Evolutionary conservation across 2,797 vertebrate genomes (phyloP).

Genomic region (Limosa lapponica): DNA sequence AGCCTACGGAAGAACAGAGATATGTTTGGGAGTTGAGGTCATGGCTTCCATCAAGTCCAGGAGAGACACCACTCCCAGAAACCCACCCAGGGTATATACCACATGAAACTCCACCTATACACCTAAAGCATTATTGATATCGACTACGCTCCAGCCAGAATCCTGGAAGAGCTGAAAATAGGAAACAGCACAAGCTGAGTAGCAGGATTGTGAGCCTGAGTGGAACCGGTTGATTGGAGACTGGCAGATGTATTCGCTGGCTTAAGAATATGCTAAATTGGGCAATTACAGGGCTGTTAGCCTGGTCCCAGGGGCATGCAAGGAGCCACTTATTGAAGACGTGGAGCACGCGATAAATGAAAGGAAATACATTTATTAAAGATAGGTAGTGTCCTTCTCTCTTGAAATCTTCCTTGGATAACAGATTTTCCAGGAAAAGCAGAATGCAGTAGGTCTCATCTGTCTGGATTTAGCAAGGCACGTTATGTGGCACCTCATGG

Average conservation of each 20-base stretch:
- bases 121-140: not conserved
- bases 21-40: not conserved
- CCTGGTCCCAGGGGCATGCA: not conserved
- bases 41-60: not conserved
- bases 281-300: slow-evolving; percentile 14
- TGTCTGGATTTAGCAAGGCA: not conserved
- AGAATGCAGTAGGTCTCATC: not conserved
- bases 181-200: not conserved
- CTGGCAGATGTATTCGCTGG: not conserved
- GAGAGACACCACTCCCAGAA: not conserved
- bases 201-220: not conserved
- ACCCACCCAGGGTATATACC: not conserved
- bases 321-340: not conserved
- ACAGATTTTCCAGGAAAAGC: not conserved
- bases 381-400: not conserved
- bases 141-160: fast-evolving
- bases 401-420: not conserved
- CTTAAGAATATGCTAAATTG: not conserved
- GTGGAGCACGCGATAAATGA: not conserved
- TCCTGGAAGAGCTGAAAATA: not conserved
- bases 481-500: not conserved
- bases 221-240: not conserved
- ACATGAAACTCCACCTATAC: not conserved
- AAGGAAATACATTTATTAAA: not conserved
- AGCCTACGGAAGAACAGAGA: not conserved